These are phyloP conservation scores for Phaedon cochleariae DNA, from an alignment of 2,888 invertebrate genomes.

Conservation along the genomic window DNA sequence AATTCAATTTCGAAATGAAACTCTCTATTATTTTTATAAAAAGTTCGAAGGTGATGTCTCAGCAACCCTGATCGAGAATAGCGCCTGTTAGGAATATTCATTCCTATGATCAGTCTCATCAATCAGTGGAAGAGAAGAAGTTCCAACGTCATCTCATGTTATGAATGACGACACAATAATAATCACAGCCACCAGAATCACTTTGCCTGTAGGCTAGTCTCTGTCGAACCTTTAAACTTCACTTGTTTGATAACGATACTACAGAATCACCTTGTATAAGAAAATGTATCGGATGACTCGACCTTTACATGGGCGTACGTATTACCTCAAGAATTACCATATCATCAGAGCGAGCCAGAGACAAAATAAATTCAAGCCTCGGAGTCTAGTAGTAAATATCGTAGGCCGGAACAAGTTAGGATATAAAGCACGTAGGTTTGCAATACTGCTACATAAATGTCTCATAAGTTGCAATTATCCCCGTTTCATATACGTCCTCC, in stretches of 20 bases:
- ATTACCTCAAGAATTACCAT: slow-evolving; percentile 21
- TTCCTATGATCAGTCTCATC: no score
- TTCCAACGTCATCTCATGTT: no score
- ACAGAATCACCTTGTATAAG: not conserved
- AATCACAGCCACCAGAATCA: no score
- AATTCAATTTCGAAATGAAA: no score
- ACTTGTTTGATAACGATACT: not conserved
- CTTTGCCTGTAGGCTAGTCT: no score
- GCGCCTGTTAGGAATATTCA: no score
- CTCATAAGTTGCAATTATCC: slow-evolving; percentile 62
- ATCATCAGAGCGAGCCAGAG: slow-evolving; percentile 21
- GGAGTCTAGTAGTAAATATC: slow-evolving; percentile 50
- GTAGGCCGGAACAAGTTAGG: slow-evolving; percentile 56
- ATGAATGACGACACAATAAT: no score
- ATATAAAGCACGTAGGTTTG: slow-evolving; percentile 57
- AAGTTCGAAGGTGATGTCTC: no score
- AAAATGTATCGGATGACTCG: not conserved
- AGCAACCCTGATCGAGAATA: no score
- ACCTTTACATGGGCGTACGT: not conserved
- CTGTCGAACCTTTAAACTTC: no score
- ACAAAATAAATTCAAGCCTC: slow-evolving; percentile 27
- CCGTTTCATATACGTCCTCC: slow-evolving; percentile 59
- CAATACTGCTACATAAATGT: slow-evolving; percentile 58
- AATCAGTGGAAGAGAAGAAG: no score
- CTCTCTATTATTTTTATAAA: no score